A percentile compares a stretch with the other conserved stretches of the same genome.
Conservation (phyloP, 2,888 invertebrate genomes). For the Ormyrus nitidulus region DNA sequence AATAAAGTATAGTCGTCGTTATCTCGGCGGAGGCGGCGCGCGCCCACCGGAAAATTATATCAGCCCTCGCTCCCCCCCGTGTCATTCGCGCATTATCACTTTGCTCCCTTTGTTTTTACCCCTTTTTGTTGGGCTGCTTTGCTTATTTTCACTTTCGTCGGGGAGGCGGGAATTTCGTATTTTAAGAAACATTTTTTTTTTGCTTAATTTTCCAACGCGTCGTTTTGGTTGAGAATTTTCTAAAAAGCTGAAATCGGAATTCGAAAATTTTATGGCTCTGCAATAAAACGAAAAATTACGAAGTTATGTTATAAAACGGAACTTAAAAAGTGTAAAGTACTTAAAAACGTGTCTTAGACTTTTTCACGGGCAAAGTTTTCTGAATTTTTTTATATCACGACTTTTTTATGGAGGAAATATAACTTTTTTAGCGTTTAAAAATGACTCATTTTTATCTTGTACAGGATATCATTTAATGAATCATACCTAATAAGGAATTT, state of each 20-base stretch:
- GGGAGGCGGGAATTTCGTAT: too few species aligned
- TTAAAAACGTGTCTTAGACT: neutral
- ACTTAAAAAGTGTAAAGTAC: neutral
- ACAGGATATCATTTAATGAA: too few species aligned
- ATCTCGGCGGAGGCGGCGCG: neutral
- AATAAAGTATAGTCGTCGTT: conserved; percentile 15
- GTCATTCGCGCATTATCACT: neutral
- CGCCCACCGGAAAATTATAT: conserved; percentile 45
- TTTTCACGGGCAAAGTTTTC: conserved; percentile 10
- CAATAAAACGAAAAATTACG: neutral
- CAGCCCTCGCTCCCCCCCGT: neutral
- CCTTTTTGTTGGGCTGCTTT: too few species aligned
- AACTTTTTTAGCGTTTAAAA: neutral
- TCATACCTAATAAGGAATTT: too few species aligned
- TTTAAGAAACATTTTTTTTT: too few species aligned
- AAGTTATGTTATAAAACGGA: neutral
- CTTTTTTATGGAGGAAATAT: neutral
- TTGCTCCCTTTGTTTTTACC: too few species aligned
- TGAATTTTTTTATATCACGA: neutral
- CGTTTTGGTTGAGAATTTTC: too few species aligned
- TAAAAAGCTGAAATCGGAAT: too few species aligned
- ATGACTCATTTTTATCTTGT: too few species aligned
- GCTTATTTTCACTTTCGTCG: too few species aligned
- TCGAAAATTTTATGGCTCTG: neutral
- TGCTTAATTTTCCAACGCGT: too few species aligned